Evolutionary conservation across 2,113 vertebrate species (phyloP).

Genomic region (Panurus biarmicus): DNA sequence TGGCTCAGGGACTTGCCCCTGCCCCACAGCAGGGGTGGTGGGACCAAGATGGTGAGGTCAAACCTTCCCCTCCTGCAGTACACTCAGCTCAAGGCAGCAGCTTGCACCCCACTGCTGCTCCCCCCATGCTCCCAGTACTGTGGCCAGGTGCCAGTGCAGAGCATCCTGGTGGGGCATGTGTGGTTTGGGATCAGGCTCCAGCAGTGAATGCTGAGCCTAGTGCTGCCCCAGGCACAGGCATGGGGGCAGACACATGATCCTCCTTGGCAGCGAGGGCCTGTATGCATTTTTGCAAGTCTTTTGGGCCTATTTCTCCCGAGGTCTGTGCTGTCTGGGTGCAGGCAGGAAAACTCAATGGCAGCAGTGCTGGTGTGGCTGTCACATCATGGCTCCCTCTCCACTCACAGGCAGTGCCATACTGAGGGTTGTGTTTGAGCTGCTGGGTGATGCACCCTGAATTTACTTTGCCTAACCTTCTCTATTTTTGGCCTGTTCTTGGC

Average conservation of each 20-base stretch:
- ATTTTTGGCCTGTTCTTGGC: background rate
- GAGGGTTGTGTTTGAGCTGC: background rate
- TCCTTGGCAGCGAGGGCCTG: background rate
- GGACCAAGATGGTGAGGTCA: accelerated
- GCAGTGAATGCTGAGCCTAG: accelerated
- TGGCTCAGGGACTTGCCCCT: background rate
- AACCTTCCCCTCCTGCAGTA: background rate
- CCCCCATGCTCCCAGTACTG: accelerated
- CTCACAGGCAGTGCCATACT: background rate
- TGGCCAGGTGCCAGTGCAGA: too few species aligned
- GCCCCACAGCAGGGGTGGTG: accelerated
- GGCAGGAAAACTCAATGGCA: background rate
- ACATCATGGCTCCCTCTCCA: background rate
- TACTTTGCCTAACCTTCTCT: background rate
- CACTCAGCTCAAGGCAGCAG: accelerated
- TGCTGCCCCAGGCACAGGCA: accelerated
- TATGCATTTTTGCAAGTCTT: background rate
- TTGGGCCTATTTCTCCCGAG: background rate
- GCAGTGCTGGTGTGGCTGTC: background rate
- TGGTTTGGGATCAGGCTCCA: accelerated
- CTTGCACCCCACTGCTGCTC: background rate
- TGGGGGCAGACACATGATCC: background rate
- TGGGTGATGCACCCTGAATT: background rate
- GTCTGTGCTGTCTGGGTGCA: background rate
- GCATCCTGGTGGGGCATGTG: accelerated